Evolutionary conservation across 1,140 invertebrate species (phyloP), one percentile per base, ranked within the genome.

Genomic region (Pogonognathellus flavescens): DNA sequence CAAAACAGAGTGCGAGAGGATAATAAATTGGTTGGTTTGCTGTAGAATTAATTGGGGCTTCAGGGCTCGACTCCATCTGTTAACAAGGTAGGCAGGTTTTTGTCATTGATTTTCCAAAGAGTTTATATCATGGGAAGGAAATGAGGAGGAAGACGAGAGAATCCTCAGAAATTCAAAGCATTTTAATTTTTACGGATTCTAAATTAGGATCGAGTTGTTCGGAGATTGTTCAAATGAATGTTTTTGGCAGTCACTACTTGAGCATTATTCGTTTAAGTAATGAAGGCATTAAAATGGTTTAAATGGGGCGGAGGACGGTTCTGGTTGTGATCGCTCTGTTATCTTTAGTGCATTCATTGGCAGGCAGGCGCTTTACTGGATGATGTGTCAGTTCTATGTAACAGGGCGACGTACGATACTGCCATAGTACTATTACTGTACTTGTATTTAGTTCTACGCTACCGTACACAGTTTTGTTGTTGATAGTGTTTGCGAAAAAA

Each of bases 11-110:
- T 49, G 70, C 41, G 70, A 41, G 41, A 76, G 41, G 70, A 31
- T 49, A 72, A 76, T 76, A 76, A 76, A 76, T 76, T 76, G 70
- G 70, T 31, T 76, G 70, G 25, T 76, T 76, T 76, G 70, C 70
- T 76, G 41, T 50, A 18, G 70, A 76, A 76, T 76, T 76, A 76
- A 76, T 76, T 76, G 70, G 70, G 70, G 70, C 70, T 76, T 76
- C 70, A 50, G 70, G 70, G 70, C 70, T 76, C 70, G 70, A 76
- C 70, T 76, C 70, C 70, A 76, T 76, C 70, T 76, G 70, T 76
- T 76, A 76, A 76, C 70, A 76, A 76, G 70, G 70, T 76, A 31
- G 70, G 70, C 70, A 76, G 70, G 70, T 76, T 76, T 76, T 76
- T 76, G 70, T 76, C 70, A 76, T 76, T 76, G 70, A 76, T 76